Evolutionary conservation across 2,113 vertebrate species (phyloP).

Genomic region (Scopus umbretta): DNA sequence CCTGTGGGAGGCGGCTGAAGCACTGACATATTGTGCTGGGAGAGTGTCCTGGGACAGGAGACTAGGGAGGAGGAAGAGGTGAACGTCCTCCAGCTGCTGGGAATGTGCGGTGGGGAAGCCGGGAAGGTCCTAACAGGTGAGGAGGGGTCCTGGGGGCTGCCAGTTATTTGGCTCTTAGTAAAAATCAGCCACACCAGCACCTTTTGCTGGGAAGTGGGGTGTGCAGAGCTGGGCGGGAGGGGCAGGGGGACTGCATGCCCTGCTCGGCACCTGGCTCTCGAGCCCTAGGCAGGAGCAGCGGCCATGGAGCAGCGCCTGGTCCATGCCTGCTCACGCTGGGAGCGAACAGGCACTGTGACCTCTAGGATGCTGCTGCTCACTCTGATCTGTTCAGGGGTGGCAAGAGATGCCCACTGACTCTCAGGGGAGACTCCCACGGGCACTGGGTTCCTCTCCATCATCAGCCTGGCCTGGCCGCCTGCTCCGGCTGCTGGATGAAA

Average conservation of each 20-base stretch:
- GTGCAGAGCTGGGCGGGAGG: neutral
- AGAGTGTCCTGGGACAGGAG: neutral
- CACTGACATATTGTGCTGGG: neutral
- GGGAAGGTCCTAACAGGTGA: neutral
- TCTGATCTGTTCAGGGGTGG: neutral
- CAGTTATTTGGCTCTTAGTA: neutral
- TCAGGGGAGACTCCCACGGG: neutral
- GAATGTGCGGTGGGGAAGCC: neutral
- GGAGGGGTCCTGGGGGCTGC: neutral
- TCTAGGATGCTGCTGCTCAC: neutral
- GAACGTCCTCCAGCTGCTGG: neutral
- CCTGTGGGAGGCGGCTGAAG: neutral
- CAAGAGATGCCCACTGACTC: neutral
- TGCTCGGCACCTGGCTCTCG: neutral
- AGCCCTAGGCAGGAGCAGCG: neutral
- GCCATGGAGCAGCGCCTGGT: neutral
- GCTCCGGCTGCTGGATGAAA: neutral
- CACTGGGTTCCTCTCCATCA: neutral
- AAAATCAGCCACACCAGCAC: neutral
- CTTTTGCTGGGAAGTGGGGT: neutral
- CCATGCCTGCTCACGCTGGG: neutral
- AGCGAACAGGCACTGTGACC: neutral
- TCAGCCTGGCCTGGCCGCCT: neutral
- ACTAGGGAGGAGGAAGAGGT: neutral
- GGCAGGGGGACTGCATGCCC: accelerated